These are phyloP conservation scores for Dysmachus trigonus DNA, from an alignment of 2,888 invertebrate species.

Conservation along the genomic window DNA sequence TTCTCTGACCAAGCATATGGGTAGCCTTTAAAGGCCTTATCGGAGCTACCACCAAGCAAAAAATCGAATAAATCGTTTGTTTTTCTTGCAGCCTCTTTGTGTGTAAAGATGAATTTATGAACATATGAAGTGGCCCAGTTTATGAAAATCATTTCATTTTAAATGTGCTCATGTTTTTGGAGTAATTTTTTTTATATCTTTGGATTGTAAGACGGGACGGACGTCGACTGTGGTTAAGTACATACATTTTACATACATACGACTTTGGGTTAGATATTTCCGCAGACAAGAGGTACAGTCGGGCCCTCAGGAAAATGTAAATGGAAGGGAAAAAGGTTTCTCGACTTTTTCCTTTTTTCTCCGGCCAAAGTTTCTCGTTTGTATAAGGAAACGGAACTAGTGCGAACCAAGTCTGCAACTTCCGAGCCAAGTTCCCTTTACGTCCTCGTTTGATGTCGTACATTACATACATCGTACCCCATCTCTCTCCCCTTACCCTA, in stretches of 20 bases:
- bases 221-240: not conserved
- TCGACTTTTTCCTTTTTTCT: not conserved
- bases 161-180: not conserved
- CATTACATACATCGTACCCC: not conserved
- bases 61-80: not conserved
- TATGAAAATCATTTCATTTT: slow-evolving; percentile 22
- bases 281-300: not conserved
- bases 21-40: not conserved
- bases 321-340: slow-evolving; percentile 20
- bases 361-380: not conserved
- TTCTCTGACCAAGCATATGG: not conserved
- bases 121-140: not conserved
- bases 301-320: slow-evolving; percentile 1
- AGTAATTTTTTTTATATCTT: slow-evolving; percentile 12
- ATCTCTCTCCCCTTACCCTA: not conserved
- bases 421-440: not conserved
- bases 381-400: slow-evolving; percentile 1
- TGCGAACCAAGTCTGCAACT: not conserved
- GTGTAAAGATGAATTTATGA: not conserved
- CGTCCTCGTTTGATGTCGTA: not conserved
- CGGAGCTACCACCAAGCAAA: not conserved
- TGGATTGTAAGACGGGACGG: not conserved
- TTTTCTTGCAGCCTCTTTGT: not conserved
- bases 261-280: slow-evolving; percentile 7
- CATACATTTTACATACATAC: slow-evolving; percentile 20